These are phyloP conservation scores for Morphnarchus princeps DNA, from an alignment of 2,113 vertebrate genomes.

Conservation along the genomic window DNA sequence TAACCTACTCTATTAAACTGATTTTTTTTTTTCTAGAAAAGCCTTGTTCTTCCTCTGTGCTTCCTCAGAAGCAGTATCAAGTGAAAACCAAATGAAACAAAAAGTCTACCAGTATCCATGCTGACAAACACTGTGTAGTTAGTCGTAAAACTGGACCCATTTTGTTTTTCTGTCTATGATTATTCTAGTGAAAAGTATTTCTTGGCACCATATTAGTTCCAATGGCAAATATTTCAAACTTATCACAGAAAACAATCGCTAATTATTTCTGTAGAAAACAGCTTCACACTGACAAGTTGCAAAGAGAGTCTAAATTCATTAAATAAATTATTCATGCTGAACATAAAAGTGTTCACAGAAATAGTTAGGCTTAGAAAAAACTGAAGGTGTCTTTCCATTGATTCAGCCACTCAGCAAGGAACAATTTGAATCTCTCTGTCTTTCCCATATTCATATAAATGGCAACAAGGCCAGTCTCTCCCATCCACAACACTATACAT, in stretches of 20 bases:
- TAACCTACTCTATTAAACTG: background rate
- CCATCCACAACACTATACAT: background rate
- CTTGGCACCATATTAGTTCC: background rate
- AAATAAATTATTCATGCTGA: background rate
- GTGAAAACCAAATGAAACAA: background rate
- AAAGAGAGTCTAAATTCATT: background rate
- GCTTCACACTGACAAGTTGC: background rate
- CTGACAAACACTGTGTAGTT: background rate
- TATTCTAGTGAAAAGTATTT: background rate
- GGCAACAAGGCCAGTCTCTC: background rate
- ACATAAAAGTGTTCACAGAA: background rate
- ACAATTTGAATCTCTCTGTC: background rate
- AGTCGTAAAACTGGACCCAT: background rate
- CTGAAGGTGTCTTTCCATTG: background rate
- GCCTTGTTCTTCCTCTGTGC: background rate
- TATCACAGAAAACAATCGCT: background rate
- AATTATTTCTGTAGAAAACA: background rate
- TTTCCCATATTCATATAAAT: background rate
- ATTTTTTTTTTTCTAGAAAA: background rate
- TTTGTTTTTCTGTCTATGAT: background rate
- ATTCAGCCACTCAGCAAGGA: background rate
- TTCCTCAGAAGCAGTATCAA: background rate
- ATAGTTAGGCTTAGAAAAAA: background rate
- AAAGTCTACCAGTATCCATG: background rate
- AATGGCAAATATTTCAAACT: background rate